Conservation (phyloP, 2,888 invertebrate species). For the Autographa gamma region DNA sequence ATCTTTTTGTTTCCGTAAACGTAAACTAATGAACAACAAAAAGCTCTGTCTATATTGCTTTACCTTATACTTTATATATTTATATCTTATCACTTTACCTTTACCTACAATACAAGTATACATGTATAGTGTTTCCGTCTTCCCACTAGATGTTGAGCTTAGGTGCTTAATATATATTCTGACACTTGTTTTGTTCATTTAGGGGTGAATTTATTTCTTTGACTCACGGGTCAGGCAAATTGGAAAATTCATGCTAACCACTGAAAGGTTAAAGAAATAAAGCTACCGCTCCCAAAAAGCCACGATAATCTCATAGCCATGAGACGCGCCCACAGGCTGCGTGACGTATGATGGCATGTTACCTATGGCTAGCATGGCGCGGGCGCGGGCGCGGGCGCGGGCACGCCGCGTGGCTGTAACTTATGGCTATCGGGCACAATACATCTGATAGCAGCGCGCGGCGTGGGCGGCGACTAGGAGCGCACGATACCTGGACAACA, state of each 20-base stretch:
- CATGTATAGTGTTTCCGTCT: too few species aligned
- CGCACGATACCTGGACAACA: conserved; percentile 1
- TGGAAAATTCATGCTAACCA: neutral
- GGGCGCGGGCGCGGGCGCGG: neutral
- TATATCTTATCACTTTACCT: too few species aligned
- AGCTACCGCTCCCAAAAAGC: neutral
- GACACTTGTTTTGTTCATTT: too few species aligned
- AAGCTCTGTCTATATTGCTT: too few species aligned
- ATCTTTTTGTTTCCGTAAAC: too few species aligned
- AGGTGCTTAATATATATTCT: too few species aligned
- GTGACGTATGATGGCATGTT: conserved; percentile 1
- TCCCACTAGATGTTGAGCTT: too few species aligned
- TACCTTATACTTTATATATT: too few species aligned
- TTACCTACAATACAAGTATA: too few species aligned
- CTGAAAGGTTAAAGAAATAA: neutral
- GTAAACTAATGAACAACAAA: too few species aligned
- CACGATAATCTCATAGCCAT: neutral
- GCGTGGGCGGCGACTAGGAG: conserved; percentile 5
- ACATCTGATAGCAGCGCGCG: neutral
- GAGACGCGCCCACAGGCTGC: neutral
- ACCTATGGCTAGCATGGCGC: neutral
- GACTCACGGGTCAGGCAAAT: neutral
- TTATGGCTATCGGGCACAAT: conserved; percentile 5
- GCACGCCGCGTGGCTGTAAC: neutral
- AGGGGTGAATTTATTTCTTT: neutral